These are phyloP conservation scores for Epinotia brunnichana DNA, from an alignment of 2,888 invertebrate species.

Conservation along the genomic window DNA sequence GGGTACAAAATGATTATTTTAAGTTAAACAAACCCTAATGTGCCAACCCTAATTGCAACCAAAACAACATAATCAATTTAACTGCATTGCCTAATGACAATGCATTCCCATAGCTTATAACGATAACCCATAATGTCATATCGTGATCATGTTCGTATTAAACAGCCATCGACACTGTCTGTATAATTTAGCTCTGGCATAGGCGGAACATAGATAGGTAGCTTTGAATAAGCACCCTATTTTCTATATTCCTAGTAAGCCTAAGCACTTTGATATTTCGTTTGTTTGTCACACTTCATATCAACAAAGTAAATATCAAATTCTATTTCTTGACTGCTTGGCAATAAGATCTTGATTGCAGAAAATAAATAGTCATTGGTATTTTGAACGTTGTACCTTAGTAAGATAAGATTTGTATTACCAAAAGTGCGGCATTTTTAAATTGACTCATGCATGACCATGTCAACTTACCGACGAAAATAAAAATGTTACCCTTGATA, in stretches of 20 bases:
- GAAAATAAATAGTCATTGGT: too few species aligned
- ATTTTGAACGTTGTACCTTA: too few species aligned
- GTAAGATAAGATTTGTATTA: not conserved
- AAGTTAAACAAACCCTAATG: not conserved
- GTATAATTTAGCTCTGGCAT: slow-evolving; percentile 14
- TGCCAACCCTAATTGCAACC: not conserved
- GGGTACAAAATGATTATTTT: not conserved
- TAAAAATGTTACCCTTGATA: not conserved
- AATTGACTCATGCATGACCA: not conserved
- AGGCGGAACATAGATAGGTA: not conserved
- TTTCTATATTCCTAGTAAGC: too few species aligned
- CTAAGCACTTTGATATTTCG: too few species aligned
- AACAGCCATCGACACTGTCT: slow-evolving; percentile 12
- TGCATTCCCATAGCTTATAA: slow-evolving; percentile 21
- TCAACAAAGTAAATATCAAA: not conserved
- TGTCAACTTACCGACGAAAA: not conserved
- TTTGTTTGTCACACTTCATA: not conserved
- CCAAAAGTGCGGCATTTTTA: not conserved
- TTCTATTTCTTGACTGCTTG: not conserved
- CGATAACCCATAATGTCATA: slow-evolving; percentile 21
- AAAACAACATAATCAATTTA: slow-evolving; percentile 25
- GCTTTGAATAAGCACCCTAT: not conserved
- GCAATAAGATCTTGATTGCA: not conserved
- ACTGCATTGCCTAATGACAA: slow-evolving; percentile 20
- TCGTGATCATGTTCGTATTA: slow-evolving; percentile 31